phyloP scores from a whole-genome alignment of 2,113 vertebrate species.

The Leiothrix lutea region DNA sequence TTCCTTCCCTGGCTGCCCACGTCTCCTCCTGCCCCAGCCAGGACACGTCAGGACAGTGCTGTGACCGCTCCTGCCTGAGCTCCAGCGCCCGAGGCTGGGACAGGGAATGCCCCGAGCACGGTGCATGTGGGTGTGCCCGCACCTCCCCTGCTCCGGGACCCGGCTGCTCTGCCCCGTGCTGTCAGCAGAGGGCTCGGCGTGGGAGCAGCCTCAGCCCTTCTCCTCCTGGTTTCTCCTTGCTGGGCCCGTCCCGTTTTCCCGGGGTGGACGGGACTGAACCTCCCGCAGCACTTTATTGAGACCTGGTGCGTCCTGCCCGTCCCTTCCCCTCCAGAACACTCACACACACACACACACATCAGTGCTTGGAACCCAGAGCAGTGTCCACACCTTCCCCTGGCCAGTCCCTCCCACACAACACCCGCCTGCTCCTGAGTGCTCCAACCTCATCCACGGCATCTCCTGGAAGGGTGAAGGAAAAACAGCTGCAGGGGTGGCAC shows the following conservation, averaged over 20 bases:
- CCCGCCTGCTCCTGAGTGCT: not conserved
- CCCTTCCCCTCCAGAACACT: not conserved
- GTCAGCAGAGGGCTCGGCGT: not conserved
- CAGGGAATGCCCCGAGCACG: not conserved
- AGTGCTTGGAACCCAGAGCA: not conserved
- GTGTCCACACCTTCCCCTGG: not conserved
- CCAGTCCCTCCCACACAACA: not conserved
- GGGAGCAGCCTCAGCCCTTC: not conserved
- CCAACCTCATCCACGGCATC: not conserved
- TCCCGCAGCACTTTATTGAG: not conserved
- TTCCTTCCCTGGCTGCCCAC: not conserved
- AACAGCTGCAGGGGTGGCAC: not conserved
- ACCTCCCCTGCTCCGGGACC: not conserved
- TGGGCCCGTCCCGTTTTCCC: not conserved
- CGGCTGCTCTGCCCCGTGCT: not conserved
- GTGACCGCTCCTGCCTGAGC: fast-evolving
- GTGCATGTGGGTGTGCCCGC: not conserved
- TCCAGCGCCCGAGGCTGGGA: not conserved
- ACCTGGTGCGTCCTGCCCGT: not conserved
- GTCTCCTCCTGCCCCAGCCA: not conserved
- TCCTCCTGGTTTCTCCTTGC: not conserved
- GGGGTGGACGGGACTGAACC: not conserved
- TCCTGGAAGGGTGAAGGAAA: not conserved
- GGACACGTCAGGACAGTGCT: fast-evolving
- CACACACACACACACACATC: not conserved